Conservation (phyloP, 2,797 vertebrate species). For the Intellagama lesueurii region DNA sequence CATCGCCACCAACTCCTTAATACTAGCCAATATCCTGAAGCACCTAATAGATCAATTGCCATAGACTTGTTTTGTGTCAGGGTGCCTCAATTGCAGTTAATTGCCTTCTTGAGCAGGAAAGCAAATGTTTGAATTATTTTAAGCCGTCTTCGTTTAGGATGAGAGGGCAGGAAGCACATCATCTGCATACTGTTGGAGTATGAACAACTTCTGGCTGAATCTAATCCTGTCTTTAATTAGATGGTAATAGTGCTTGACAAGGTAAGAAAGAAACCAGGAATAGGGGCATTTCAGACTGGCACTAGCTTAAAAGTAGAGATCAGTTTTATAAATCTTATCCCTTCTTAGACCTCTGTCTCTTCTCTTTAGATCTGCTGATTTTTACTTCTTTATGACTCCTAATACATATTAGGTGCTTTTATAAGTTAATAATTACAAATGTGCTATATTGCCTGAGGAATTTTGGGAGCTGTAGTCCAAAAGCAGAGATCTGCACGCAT, state of each 20-base stretch:
- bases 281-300: neutral
- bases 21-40: neutral
- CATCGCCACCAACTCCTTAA: neutral
- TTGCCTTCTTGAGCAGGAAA: neutral
- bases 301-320: neutral
- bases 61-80: neutral
- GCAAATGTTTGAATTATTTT: slow-evolving; percentile 5
- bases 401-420: neutral
- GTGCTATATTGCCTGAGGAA: neutral
- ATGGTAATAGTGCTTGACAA: neutral
- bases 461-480: too few species aligned
- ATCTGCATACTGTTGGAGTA: neutral
- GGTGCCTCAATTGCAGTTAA: neutral
- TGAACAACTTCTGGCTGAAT: neutral
- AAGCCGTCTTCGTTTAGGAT: neutral
- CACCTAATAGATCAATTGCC: neutral
- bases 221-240: neutral
- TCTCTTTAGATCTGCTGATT: too few species aligned
- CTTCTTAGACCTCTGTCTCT: too few species aligned
- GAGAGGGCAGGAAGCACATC: neutral
- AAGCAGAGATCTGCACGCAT: too few species aligned
- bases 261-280: neutral
- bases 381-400: neutral
- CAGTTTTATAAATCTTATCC: neutral
- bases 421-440: neutral